Percentiles rank a stretch among this genome's conserved stretches.
Evolutionary conservation across 2,113 vertebrate genomes (phyloP).

Genomic region (Phocoena sinus): DNA sequence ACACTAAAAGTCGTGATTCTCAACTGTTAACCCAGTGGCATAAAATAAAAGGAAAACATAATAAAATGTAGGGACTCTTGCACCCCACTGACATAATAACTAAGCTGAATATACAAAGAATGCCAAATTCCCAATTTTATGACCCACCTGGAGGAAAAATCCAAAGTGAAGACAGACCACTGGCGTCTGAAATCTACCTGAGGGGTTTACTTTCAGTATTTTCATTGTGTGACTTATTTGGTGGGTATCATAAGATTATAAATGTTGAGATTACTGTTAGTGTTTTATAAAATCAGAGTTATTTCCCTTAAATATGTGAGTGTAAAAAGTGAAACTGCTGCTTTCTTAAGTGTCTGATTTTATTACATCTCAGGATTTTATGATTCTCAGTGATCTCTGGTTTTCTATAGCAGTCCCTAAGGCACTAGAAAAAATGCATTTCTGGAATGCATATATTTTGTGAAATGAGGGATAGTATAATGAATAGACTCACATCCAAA

Average conservation of each 20-base stretch:
- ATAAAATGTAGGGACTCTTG: conserved; percentile 44
- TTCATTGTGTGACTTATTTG: conserved; percentile 37
- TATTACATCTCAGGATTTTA: conserved; percentile 51
- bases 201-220: conserved; percentile 10
- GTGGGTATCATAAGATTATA: conserved; percentile 40
- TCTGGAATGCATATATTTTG: conserved; percentile 43
- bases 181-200: conserved; percentile 1
- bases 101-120: conserved; percentile 30
- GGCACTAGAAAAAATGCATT: conserved; percentile 26
- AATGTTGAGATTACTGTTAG: conserved; percentile 42
- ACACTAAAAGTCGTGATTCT: conserved; percentile 17
- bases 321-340: conserved; percentile 18
- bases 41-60: conserved; percentile 57
- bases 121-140: conserved; percentile 43
- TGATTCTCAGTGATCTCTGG: conserved; percentile 4
- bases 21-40: conserved; percentile 26
- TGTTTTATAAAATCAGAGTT: conserved; percentile 51
- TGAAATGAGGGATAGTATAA: conserved; percentile 41
- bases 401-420: conserved; percentile 39
- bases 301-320: conserved; percentile 49
- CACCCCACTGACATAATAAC: conserved; percentile 47
- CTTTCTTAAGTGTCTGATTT: conserved; percentile 54
- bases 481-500: background rate
- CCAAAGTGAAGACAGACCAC: background rate
- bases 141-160: background rate